Base-by-base conservation (phyloP, 2,888 invertebrate genomes). In the Lasioglossum pauxillum region DNA sequence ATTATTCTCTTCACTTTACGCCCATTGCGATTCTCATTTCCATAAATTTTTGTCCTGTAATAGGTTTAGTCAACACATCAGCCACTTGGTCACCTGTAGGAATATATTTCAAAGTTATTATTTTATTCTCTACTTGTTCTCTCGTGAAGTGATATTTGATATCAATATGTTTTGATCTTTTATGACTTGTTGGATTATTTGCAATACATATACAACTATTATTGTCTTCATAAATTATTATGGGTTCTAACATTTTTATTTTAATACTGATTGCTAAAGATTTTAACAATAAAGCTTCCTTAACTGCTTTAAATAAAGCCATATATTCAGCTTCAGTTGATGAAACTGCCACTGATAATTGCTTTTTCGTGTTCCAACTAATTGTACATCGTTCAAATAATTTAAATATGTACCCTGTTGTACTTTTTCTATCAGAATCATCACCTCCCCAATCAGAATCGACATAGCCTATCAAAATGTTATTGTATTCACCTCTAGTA, bases 221-320 rank as follows among this genome's bases (percentile, higher is more conserved):
- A 7, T 49, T 49, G 0, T 49, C 49, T 49, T 49, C 49, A 2
- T 49, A 49, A 23, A 53, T 46, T 16, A 46, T 0, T 0, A 38
- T 38, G 8, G 38, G 38, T 38, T 38, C 8, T 8, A 8, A 38
- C 10, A n/a, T 60, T 31, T 64, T 5, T 27, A 64, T n/a, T n/a
- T 31, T 31, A 64, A 64, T 64, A 27, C 64, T 64, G 0, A 1
- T 64, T 64, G 3, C 64, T 31, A 64, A n/a, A 14, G 38, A 41
- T 19, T 71, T 41, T 38, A 71, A 8, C n/a, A 41, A 71, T 2
- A 23, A 5, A 1, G 71, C 71, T 72, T 72, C 71, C 27, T 44
- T 72, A 14, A 41, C 44, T 5, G 72, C 44, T 72, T 72, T 27
- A 72, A 41, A 72, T 44, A 44, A 72, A n/a, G 72, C 72, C 72